Conservation (phyloP, 2,797 vertebrate species). For the Sarcoramphus papa region DNA sequence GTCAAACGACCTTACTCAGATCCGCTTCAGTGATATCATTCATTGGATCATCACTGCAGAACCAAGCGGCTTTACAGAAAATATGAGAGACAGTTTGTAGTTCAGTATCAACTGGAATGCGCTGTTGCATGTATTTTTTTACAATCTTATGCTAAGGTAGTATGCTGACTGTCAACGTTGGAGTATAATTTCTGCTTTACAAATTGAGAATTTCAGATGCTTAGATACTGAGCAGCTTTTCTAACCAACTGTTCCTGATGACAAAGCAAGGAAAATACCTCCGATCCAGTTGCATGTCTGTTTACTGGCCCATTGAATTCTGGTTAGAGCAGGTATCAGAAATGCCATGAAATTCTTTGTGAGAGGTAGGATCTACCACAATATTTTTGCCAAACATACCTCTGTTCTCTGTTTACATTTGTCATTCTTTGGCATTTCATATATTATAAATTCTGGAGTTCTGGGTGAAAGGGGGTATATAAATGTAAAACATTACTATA, state of each 20-base stretch:
- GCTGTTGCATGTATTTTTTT: not conserved
- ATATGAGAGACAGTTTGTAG: not conserved
- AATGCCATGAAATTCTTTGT: not conserved
- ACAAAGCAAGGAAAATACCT: not conserved
- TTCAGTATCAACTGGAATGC: not conserved
- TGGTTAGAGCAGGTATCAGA: not conserved
- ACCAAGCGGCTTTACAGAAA: not conserved
- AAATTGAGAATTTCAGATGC: not conserved
- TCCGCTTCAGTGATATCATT: not conserved
- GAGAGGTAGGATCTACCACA: not conserved
- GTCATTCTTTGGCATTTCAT: not conserved
- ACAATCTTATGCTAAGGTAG: rapidly evolving
- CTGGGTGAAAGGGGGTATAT: not conserved
- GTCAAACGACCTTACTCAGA: not conserved
- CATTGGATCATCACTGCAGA: not conserved
- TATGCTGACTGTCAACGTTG: not conserved
- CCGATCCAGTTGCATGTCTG: not conserved
- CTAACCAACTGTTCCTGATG: not conserved
- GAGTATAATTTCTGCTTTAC: not conserved
- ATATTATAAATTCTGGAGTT: not conserved
- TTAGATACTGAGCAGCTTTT: not conserved
- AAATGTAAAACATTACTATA: conserved; percentile 22
- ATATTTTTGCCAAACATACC: not conserved
- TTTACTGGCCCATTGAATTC: not conserved
- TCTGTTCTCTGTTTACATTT: not conserved